Evolutionary conservation across 2,888 invertebrate species (phyloP), one percentile per base, ranked within the genome.

Genomic region (Allolobophora icterica): DNA sequence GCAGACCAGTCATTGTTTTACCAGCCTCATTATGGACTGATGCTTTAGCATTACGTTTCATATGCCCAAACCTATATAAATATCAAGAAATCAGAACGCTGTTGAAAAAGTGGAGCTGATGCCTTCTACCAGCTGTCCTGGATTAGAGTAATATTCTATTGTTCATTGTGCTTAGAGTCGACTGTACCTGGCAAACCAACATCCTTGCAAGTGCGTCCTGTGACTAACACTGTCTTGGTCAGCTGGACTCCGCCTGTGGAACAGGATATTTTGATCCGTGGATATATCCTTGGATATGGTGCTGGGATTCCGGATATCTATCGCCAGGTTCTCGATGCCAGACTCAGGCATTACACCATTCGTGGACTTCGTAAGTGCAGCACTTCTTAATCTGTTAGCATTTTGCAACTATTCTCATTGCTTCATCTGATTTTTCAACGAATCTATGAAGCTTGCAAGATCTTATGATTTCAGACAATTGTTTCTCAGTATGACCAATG

Each of bases 221-320:
- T 97, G 90, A 97, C 97, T 40, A 97, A 98, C 95, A 97, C 97
- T 94, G 98, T 99, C 94, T 97, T 97, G 0, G 97, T 99, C 91
- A 97, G 97, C 95, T 99, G 99, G 99, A 97, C 96, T 93, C 97
- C 97, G 38, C 97, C 98, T 24, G 96, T 96, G 83, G 97, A 97
- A 94, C 97, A 97, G 93, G 97, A 97, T 93, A 97, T 98, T 92
- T 97, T 98, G 96, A 97, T 99, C 92, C 97, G 98, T 52, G 98
- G 98, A 91, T 99, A 98, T 96, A 97, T 97, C 93, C 96, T 99
- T 92, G 98, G 98, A 91, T 99, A 99, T 98, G 99, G 99, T 58
- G 97, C 98, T 93, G 98, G 98, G 58, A 97, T 98, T 93, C 98
- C 99, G 0, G 99, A 99, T 95, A 97, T 97, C 92, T 97, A 97